Evolutionary conservation across 2,888 invertebrate genomes (phyloP).

Genomic region (Sepiola atlantica): DNA sequence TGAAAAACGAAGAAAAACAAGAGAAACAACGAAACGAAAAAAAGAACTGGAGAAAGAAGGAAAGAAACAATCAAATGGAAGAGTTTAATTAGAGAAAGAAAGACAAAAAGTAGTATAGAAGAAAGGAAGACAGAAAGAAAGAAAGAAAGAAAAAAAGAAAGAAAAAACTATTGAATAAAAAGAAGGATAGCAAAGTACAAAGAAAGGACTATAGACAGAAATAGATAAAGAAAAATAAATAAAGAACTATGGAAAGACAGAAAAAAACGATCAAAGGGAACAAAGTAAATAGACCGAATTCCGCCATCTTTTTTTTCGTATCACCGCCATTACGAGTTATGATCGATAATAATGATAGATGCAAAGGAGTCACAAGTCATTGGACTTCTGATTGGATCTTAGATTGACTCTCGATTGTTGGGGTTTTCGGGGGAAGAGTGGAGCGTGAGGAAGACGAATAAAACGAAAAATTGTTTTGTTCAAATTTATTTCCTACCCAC

Average conservation of each 20-base stretch:
- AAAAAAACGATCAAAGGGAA: neutral
- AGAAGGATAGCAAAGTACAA: neutral
- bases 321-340: neutral
- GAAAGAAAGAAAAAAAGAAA: neutral
- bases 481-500: neutral
- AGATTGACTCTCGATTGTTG: neutral
- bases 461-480: neutral
- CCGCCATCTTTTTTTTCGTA: neutral
- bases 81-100: neutral
- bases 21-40: neutral
- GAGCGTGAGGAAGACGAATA: neutral
- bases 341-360: neutral
- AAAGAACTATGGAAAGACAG: neutral
- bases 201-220: neutral
- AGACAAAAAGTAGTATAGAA: neutral
- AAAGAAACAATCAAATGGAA: neutral
- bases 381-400: neutral
- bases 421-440: neutral
- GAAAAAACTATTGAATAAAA: neutral
- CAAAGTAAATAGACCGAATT: neutral
- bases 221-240: neutral
- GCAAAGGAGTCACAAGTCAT: constrained; percentile 11
- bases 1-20: too few species aligned
- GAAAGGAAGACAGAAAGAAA: neutral
- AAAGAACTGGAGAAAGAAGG: neutral